Percentiles rank a stretch among this genome's conserved stretches.
These are phyloP conservation scores for Rosalia funebris DNA, from an alignment of 2,888 invertebrate genomes.

Conservation along the genomic window DNA sequence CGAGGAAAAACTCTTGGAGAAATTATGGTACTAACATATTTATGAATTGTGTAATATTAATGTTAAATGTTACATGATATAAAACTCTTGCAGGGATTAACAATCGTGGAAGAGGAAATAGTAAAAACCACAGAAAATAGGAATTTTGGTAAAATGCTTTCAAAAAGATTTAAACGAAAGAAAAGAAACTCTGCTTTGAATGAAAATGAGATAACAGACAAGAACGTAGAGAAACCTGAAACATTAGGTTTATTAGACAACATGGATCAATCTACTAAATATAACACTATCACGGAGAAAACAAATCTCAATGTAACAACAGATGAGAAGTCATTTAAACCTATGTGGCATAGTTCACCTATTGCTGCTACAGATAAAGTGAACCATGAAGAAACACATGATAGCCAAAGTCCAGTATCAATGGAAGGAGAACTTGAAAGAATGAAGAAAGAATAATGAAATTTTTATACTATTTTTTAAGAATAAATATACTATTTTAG, in stretches of 20 bases:
- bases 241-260: no score
- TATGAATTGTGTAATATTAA: no score
- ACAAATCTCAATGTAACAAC: no score
- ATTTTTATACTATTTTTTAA: slow-evolving; percentile 17
- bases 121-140: slow-evolving; percentile 1
- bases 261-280: no score
- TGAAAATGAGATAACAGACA: slow-evolving; percentile 3
- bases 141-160: slow-evolving; percentile 9
- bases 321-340: neutral
- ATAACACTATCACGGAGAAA: no score
- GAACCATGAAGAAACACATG: neutral
- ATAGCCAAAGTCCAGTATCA: neutral
- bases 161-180: slow-evolving; percentile 17
- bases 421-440: slow-evolving; percentile 1
- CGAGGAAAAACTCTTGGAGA: slow-evolving; percentile 57
- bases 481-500: slow-evolving; percentile 12
- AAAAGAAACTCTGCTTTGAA: slow-evolving; percentile 9
- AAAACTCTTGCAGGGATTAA: slow-evolving; percentile 29
- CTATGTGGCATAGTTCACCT: neutral
- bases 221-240: no score
- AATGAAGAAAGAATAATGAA: neutral
- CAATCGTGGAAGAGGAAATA: slow-evolving; percentile 28
- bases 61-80: neutral
- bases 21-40: slow-evolving; percentile 53
- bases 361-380: neutral